phyloP scores from a whole-genome alignment of 2,113 vertebrate genomes.

The Sitta europaea region DNA sequence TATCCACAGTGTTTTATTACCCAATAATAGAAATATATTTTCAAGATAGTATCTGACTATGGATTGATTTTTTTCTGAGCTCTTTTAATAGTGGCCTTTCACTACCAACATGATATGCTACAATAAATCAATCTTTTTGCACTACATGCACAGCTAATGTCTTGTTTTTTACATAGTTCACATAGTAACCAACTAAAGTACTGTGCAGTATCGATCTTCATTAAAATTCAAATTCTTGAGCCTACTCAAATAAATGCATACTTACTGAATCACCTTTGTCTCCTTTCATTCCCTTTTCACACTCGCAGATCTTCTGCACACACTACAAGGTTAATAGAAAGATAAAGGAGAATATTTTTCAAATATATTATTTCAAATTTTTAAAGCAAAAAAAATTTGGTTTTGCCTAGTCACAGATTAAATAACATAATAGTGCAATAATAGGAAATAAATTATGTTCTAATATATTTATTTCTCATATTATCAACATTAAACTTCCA shows the following conservation, averaged over 20 bases:
- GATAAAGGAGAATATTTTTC: neutral
- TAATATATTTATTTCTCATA: neutral
- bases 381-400: neutral
- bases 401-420: neutral
- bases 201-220: neutral
- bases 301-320: slow-evolving; percentile 69
- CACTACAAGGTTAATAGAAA: slow-evolving; percentile 73
- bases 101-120: neutral
- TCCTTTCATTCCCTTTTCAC: slow-evolving; percentile 82
- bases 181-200: neutral
- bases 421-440: neutral
- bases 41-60: neutral
- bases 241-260: neutral
- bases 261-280: slow-evolving; percentile 80
- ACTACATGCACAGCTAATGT: neutral
- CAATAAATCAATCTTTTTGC: neutral
- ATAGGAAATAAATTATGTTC: neutral
- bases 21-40: neutral
- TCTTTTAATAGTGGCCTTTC: neutral
- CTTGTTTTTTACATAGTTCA: neutral
- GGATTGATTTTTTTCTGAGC: neutral
- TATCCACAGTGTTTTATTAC: neutral
- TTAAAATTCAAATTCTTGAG: neutral
- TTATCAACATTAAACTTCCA: neutral
- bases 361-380: neutral